These are phyloP conservation scores for Solea senegalensis DNA, from an alignment of 2,113 vertebrate genomes.

Conservation along the genomic window DNA sequence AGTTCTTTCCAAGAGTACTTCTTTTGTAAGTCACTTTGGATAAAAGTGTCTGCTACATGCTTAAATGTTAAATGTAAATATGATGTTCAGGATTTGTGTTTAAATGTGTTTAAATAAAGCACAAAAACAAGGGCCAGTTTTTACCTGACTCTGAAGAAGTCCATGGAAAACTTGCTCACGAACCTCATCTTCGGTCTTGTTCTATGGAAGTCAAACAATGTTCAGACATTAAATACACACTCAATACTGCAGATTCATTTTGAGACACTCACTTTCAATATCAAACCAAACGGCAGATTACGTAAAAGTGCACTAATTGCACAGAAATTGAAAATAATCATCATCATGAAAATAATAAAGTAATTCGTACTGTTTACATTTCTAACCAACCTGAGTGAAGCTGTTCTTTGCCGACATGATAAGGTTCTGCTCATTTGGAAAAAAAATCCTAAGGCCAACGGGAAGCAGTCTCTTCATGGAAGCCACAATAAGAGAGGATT, in stretches of 20 bases:
- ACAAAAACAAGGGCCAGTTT: slow-evolving; percentile 4
- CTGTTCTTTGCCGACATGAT: slow-evolving; percentile 87
- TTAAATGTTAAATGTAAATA: too few relatives aligned
- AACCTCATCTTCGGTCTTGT: slow-evolving; percentile 92
- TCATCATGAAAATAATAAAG: too few relatives aligned
- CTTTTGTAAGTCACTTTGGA: too few relatives aligned
- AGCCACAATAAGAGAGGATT: slow-evolving; percentile 93
- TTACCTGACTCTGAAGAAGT: slow-evolving; percentile 87
- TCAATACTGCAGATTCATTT: too few relatives aligned
- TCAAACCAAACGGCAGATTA: not conserved
- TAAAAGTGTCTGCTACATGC: too few relatives aligned
- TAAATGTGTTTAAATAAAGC: not conserved
- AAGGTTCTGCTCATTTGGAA: slow-evolving; percentile 87
- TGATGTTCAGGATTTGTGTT: not conserved
- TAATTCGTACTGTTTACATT: not conserved
- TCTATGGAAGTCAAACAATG: slow-evolving; percentile 81
- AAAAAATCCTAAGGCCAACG: slow-evolving; percentile 89
- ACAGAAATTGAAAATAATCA: too few relatives aligned
- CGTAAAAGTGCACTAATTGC: not conserved
- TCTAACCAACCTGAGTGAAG: slow-evolving; percentile 85
- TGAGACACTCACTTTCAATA: not conserved
- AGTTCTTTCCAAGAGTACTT: too few relatives aligned
- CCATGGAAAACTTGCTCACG: slow-evolving; percentile 83
- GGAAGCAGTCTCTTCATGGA: slow-evolving; percentile 90
- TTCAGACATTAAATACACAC: not conserved